Conservation (phyloP, 2,888 invertebrate species). For the Lumbricus terrestris region DNA sequence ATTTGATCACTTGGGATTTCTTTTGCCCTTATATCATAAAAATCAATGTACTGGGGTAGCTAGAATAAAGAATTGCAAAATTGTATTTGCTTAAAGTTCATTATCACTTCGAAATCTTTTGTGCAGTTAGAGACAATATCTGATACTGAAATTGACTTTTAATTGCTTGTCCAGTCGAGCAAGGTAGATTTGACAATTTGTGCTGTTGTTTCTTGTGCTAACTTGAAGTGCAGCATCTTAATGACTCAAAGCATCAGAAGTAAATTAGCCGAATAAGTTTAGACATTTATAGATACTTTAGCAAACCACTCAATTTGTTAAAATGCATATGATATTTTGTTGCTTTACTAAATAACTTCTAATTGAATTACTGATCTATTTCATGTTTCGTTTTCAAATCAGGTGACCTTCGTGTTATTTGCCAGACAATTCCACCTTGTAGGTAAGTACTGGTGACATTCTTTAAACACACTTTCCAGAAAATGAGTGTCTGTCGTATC, state of each 20-base stretch:
- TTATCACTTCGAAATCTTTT: neutral
- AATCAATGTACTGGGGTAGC: too few relatives aligned
- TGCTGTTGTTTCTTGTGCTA: neutral
- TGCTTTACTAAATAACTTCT: neutral
- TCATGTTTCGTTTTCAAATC: slow-evolving; percentile 14
- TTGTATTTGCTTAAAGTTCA: neutral
- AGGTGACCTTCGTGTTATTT: slow-evolving; percentile 34
- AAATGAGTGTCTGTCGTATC: neutral
- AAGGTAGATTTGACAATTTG: neutral
- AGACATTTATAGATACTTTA: neutral
- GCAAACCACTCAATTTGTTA: neutral
- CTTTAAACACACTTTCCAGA: neutral
- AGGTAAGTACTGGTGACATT: slow-evolving; percentile 25
- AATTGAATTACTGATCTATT: neutral
- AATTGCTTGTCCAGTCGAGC: neutral
- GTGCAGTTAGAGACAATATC: too few relatives aligned
- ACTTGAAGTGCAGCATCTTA: too few relatives aligned
- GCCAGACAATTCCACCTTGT: slow-evolving; percentile 30
- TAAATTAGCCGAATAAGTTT: neutral
- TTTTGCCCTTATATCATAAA: neutral
- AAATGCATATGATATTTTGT: neutral
- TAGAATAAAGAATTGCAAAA: neutral
- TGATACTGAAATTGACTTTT: too few relatives aligned
- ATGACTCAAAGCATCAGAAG: too few relatives aligned
- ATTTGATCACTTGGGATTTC: neutral